Percentiles rank a stretch among this genome's conserved stretches.
These are phyloP conservation scores for Carpatolechia fugitivella DNA, from an alignment of 2,888 invertebrate species.

Conservation along the genomic window DNA sequence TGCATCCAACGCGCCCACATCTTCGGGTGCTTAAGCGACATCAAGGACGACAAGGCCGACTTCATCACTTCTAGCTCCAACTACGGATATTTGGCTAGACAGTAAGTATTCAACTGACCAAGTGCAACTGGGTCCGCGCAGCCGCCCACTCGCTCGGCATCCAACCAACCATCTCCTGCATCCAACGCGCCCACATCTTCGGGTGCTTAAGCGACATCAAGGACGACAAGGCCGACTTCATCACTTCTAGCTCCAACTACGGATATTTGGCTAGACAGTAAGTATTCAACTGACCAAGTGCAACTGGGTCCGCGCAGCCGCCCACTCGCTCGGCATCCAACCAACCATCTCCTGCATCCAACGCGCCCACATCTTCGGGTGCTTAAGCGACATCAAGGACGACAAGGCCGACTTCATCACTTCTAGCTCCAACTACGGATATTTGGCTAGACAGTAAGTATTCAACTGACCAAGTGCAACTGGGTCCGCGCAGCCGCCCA, in stretches of 20 bases:
- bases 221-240: constrained; percentile 75
- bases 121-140: constrained; percentile 80
- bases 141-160: constrained; percentile 79
- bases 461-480: constrained; percentile 78
- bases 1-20: constrained; percentile 67
- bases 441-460: constrained; percentile 80
- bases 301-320: constrained; percentile 76
- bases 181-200: constrained; percentile 59
- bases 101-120: constrained; percentile 78
- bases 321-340: constrained; percentile 78
- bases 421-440: constrained; percentile 82
- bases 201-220: constrained; percentile 77
- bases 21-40: constrained; percentile 77
- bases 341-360: constrained; percentile 78
- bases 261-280: constrained; percentile 82
- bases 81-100: constrained; percentile 81
- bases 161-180: constrained; percentile 78
- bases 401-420: constrained; percentile 78
- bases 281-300: constrained; percentile 80
- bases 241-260: constrained; percentile 81
- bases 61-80: constrained; percentile 81
- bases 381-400: constrained; percentile 73
- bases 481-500: constrained; percentile 79
- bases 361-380: constrained; percentile 66
- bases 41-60: constrained; percentile 72